phyloP scores from a whole-genome alignment of 2,797 vertebrate genomes.

The Argya squamiceps region DNA sequence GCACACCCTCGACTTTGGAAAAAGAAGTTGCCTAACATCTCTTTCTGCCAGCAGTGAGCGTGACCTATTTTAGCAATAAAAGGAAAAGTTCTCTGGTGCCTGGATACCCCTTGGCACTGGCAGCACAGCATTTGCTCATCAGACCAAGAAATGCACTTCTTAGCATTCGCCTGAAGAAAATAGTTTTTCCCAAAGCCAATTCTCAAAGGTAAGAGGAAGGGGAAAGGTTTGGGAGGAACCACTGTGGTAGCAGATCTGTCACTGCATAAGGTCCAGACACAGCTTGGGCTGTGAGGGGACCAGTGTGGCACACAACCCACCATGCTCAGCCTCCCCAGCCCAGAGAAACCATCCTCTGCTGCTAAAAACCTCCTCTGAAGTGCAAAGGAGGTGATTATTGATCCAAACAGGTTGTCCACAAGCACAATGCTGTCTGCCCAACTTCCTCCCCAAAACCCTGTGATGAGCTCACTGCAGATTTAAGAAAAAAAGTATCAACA shows the following conservation, averaged over 20 bases:
- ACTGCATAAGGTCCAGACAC: not conserved
- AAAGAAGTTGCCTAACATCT: not conserved
- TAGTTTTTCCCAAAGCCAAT: not conserved
- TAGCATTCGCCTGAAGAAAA: not conserved
- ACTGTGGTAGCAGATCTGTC: not conserved
- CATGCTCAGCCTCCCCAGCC: not conserved
- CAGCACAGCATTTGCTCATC: conserved; percentile 10
- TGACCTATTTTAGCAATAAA: conserved; percentile 58
- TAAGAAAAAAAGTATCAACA: not conserved
- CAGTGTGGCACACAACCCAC: not conserved
- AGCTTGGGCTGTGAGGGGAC: accelerated
- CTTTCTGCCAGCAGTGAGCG: not conserved
- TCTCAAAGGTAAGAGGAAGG: not conserved
- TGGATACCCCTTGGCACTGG: conserved; percentile 21
- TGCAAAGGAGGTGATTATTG: not conserved
- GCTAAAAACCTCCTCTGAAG: not conserved
- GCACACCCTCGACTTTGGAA: not conserved
- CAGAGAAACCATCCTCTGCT: not conserved
- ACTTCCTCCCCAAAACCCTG: not conserved
- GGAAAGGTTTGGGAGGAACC: not conserved
- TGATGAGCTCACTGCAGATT: not conserved
- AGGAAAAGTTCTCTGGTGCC: conserved; percentile 42
- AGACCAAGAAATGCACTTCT: conserved; percentile 3
- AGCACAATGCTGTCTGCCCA: not conserved
- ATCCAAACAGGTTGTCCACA: not conserved